phyloP scores from a whole-genome alignment of 1,140 invertebrate genomes.

The Myzus persicae region DNA sequence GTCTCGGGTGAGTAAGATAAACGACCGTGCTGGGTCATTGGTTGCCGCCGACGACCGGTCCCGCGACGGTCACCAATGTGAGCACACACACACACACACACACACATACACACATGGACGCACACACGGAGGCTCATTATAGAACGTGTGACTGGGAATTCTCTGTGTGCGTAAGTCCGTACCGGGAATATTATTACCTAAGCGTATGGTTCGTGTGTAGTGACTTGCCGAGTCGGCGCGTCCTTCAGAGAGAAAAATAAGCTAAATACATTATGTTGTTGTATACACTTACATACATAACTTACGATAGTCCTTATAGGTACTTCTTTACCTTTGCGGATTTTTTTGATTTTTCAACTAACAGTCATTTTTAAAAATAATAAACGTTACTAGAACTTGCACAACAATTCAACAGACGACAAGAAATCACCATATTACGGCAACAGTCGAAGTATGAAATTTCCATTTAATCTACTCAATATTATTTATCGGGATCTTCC shows the following conservation, averaged over 20 bases:
- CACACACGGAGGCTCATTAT: not conserved
- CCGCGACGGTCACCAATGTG: not conserved
- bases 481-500: too few relatives aligned
- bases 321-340: too few relatives aligned
- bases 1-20: slow-evolving; percentile 34
- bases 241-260: not conserved
- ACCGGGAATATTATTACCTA: not conserved
- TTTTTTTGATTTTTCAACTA: too few relatives aligned
- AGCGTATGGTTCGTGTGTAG: not conserved
- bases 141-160: slow-evolving; percentile 5
- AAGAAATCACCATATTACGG: too few relatives aligned
- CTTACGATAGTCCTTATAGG: too few relatives aligned
- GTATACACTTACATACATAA: too few relatives aligned
- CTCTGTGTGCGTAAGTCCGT: not conserved
- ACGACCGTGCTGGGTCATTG: slow-evolving; percentile 29
- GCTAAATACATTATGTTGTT: not conserved
- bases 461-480: too few relatives aligned
- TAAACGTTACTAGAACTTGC: too few relatives aligned
- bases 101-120: not conserved
- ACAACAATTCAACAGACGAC: too few relatives aligned
- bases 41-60: slow-evolving; percentile 26
- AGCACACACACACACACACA: not conserved
- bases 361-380: too few relatives aligned
- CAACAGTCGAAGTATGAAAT: too few relatives aligned
- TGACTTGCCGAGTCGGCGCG: not conserved